These are phyloP conservation scores for Orycteropus afer DNA, from an alignment of 2,113 vertebrate species.

Conservation along the genomic window DNA sequence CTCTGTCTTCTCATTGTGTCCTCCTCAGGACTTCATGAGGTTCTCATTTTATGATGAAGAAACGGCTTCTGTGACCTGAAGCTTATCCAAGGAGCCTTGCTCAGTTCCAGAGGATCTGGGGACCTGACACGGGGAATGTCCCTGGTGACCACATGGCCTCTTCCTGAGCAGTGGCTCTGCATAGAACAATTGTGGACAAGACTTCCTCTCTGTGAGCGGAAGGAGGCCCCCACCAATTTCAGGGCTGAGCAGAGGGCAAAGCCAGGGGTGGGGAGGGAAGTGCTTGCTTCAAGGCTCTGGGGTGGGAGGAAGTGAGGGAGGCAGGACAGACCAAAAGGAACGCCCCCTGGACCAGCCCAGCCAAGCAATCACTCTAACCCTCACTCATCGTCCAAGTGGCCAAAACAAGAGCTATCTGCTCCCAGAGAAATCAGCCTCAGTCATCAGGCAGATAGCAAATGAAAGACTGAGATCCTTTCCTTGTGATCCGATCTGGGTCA, in stretches of 20 bases:
- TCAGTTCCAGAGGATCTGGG: neutral
- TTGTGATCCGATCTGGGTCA: neutral
- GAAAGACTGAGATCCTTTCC: neutral
- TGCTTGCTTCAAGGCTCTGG: slow-evolving; percentile 43
- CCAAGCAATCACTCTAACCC: neutral
- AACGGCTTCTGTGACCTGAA: neutral
- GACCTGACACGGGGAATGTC: neutral
- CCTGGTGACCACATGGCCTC: slow-evolving; percentile 46
- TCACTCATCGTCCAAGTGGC: neutral
- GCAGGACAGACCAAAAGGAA: neutral
- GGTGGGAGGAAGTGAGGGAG: slow-evolving; percentile 59
- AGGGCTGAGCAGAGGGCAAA: neutral
- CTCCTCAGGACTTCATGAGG: neutral
- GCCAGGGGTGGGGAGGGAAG: slow-evolving; percentile 58
- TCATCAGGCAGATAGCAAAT: neutral
- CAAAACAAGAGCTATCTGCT: neutral
- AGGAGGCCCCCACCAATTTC: slow-evolving; percentile 37
- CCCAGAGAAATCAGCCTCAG: fast-evolving
- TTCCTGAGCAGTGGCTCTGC: slow-evolving; percentile 41
- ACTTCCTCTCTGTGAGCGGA: slow-evolving; percentile 72
- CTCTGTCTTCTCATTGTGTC: neutral
- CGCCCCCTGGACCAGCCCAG: neutral
- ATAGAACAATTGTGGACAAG: slow-evolving; percentile 66
- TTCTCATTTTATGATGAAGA: neutral
- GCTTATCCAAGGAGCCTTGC: neutral